A percentile compares a stretch with the other conserved stretches of the same genome.
phyloP scores from a whole-genome alignment of 1,140 invertebrate species.

The Dendroctonus ponderosae region DNA sequence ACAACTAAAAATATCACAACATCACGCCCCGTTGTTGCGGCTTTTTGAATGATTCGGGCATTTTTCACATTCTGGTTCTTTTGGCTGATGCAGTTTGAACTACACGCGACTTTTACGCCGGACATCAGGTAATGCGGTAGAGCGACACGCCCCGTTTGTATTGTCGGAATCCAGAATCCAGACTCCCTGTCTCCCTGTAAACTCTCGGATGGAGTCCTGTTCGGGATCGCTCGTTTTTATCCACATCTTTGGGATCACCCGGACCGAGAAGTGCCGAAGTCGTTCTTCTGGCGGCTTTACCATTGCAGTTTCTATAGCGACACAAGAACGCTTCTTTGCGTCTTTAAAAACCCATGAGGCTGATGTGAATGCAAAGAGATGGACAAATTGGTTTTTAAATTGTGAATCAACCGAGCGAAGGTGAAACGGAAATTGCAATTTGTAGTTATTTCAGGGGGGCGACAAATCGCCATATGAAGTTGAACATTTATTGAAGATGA shows the following conservation, averaged over 20 bases:
- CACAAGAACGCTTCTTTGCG: conserved; percentile 3
- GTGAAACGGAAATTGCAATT: too few species aligned
- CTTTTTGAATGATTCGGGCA: too few species aligned
- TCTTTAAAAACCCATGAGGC: conserved; percentile 13
- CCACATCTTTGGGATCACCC: conserved; percentile 8
- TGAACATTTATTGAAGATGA: too few species aligned
- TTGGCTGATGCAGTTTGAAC: too few species aligned
- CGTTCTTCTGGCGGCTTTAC: background rate
- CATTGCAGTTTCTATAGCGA: conserved; percentile 9
- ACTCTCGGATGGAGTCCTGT: conserved; percentile 3
- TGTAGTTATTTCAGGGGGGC: too few species aligned
- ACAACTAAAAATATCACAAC: too few species aligned
- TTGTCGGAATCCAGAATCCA: conserved; percentile 26
- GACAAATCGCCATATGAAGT: too few species aligned
- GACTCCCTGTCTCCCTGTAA: conserved; percentile 11
- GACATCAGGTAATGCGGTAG: conserved; percentile 23
- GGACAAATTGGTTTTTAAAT: conserved; percentile 27
- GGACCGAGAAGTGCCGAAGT: conserved; percentile 18
- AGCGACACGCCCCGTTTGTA: conserved; percentile 21
- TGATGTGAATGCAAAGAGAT: conserved; percentile 4
- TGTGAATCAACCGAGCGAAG: conserved; percentile 7
- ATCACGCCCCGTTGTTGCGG: too few species aligned
- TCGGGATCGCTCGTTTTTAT: conserved; percentile 19
- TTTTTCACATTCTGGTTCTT: too few species aligned
- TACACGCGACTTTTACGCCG: conserved; percentile 2